phyloP scores from a whole-genome alignment of 92 coral and sea anemone genomes.

The Palythoa heliodiscus region DNA sequence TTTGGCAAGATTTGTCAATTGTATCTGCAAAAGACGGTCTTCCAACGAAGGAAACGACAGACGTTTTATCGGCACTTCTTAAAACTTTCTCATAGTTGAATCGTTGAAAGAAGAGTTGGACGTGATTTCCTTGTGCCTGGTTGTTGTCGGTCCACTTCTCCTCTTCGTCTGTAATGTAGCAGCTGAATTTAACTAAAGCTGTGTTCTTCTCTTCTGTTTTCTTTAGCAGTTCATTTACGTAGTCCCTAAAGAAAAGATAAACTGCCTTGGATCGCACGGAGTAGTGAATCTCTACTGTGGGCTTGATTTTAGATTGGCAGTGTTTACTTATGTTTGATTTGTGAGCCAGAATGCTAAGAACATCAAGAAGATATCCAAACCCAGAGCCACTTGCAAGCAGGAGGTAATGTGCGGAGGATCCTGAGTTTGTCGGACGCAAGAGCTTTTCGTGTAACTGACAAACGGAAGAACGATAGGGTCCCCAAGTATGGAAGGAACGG shows the following conservation, averaged over 20 bases:
- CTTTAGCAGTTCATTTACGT: conserved; percentile 35
- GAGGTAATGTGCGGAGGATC: conserved; percentile 38
- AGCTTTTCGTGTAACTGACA: conserved; percentile 33
- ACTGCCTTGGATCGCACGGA: conserved; percentile 57
- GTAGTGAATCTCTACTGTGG: conserved; percentile 49
- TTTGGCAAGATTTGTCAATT: conserved; percentile 42
- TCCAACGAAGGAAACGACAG: conserved; percentile 54
- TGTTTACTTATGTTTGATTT: conserved; percentile 4
- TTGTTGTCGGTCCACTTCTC: background rate
- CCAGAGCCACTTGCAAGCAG: conserved; percentile 65
- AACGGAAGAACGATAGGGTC: conserved; percentile 65
- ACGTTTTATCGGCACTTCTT: conserved; percentile 36
- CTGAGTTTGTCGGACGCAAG: background rate
- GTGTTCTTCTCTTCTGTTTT: conserved; percentile 42
- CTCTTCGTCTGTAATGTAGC: conserved; percentile 44
- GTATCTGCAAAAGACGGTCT: conserved; percentile 50
- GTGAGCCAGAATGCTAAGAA: conserved; percentile 54
- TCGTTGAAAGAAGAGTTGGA: conserved; percentile 49
- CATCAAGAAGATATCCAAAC: conserved; percentile 54
- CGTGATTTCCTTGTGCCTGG: conserved; percentile 14
- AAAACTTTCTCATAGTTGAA: conserved; percentile 50
- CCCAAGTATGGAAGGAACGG: conserved; percentile 38
- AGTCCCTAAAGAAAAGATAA: conserved; percentile 36
- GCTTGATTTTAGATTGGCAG: conserved; percentile 2
- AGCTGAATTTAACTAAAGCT: conserved; percentile 29